Conservation (phyloP, 1,140 invertebrate genomes). For the Drosophila busckii region DNA sequence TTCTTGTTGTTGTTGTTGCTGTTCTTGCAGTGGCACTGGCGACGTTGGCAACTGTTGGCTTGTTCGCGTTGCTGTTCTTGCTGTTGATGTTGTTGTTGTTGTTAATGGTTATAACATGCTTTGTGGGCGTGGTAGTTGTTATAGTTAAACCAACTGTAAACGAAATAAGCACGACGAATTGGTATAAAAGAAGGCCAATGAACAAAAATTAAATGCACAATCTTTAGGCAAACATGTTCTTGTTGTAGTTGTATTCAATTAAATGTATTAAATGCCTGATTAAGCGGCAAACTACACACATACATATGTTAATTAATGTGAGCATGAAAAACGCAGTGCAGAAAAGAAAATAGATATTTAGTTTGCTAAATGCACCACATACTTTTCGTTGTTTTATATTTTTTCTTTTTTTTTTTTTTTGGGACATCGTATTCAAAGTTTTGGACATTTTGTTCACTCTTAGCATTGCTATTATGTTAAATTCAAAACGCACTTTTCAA, state of each 20-base stretch:
- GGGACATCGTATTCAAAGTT: constrained; percentile 79
- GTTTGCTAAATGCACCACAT: constrained; percentile 32
- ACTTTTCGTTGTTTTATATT: constrained; percentile 41
- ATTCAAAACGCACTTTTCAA: constrained; percentile 3
- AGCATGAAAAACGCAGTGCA: too few species aligned
- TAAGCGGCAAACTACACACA: too few species aligned
- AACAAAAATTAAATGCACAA: constrained; percentile 35
- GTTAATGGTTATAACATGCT: constrained; percentile 75
- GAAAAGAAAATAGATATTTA: constrained; percentile 37
- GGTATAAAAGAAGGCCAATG: constrained; percentile 62
- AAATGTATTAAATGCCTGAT: too few species aligned
- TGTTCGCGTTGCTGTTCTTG: constrained; percentile 23
- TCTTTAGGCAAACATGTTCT: constrained; percentile 1
- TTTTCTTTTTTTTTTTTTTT: constrained; percentile 34
- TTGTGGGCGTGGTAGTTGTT: constrained; percentile 66
- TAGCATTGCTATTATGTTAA: constrained; percentile 25
- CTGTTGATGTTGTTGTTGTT: constrained; percentile 39
- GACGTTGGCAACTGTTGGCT: too few species aligned
- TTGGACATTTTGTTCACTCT: constrained; percentile 71
- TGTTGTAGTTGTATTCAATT: too few species aligned
- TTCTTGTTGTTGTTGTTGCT: constrained; percentile 2
- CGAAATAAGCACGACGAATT: constrained; percentile 70
- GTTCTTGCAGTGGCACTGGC: not conserved
- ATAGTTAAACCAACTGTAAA: constrained; percentile 73
- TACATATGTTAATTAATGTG: too few species aligned